Evolutionary conservation across 2,113 vertebrate genomes (phyloP).

Genomic region (Bothrops jararaca): DNA sequence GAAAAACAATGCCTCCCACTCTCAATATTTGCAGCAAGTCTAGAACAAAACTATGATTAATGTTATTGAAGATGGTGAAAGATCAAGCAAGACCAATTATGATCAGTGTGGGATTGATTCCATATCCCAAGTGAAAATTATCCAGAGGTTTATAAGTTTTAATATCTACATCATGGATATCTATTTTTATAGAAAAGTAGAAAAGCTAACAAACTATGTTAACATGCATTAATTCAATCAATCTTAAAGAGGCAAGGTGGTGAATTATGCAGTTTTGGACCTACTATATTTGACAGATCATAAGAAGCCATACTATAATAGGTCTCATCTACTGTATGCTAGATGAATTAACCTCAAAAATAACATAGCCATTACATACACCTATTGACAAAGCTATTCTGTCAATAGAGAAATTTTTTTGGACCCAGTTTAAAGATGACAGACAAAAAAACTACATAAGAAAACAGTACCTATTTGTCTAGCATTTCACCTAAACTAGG

Average conservation of each 20-base stretch:
- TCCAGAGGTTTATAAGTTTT: not conserved
- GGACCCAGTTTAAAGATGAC: not conserved
- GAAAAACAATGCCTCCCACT: not conserved
- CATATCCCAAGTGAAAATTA: not conserved
- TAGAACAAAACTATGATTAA: not conserved
- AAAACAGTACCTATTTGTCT: not conserved
- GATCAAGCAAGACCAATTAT: not conserved
- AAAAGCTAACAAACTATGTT: not conserved
- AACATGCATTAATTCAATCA: not conserved
- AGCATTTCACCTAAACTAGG: not conserved
- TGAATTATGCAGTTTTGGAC: not conserved
- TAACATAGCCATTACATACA: not conserved
- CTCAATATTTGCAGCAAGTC: not conserved
- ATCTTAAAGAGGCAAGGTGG: not conserved
- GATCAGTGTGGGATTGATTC: not conserved
- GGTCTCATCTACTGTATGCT: not conserved
- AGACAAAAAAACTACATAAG: not conserved
- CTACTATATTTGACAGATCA: not conserved
- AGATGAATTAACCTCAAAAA: not conserved
- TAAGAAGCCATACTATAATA: not conserved
- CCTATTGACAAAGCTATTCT: not conserved
- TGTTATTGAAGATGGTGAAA: not conserved
- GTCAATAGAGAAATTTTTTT: rapidly evolving
- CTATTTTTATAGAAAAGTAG: not conserved
- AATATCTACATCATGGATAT: not conserved